Conservation (phyloP, 2,888 invertebrate species). For the Lithophane semibrunnea region DNA sequence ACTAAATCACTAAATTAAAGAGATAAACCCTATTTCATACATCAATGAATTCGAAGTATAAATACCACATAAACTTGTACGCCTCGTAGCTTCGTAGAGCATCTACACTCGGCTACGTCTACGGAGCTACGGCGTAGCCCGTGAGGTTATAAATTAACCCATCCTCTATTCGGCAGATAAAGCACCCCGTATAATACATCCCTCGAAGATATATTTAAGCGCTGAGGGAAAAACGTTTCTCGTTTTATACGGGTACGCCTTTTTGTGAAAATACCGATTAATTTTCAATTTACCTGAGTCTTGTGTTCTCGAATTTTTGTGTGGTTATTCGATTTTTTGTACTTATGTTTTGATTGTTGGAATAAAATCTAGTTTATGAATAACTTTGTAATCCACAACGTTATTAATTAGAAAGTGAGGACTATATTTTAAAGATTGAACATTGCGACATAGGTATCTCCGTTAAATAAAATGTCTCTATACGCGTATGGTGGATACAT, state of each 20-base stretch:
- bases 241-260: constrained; percentile 58
- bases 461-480: constrained; percentile 38
- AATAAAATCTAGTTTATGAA: neutral
- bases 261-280: constrained; percentile 62
- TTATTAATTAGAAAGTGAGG: neutral
- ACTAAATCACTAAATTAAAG: constrained; percentile 33
- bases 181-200: constrained; percentile 65
- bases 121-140: constrained; percentile 61
- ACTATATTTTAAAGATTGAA: neutral
- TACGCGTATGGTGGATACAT: constrained; percentile 53
- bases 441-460: neutral
- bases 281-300: constrained; percentile 54
- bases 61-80: constrained; percentile 47
- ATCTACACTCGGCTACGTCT: constrained; percentile 56
- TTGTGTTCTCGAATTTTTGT: constrained; percentile 42
- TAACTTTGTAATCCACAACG: too few species aligned
- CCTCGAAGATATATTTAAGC: constrained; percentile 65
- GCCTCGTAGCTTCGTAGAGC: constrained; percentile 64
- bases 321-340: constrained; percentile 1
- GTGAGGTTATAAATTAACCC: constrained; percentile 68
- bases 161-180: constrained; percentile 68
- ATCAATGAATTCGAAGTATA: constrained; percentile 51
- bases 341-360: neutral
- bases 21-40: constrained; percentile 44
- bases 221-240: constrained; percentile 62